These are phyloP conservation scores for Syndactyla subalaris DNA, from an alignment of 2,797 vertebrate species.

Conservation along the genomic window DNA sequence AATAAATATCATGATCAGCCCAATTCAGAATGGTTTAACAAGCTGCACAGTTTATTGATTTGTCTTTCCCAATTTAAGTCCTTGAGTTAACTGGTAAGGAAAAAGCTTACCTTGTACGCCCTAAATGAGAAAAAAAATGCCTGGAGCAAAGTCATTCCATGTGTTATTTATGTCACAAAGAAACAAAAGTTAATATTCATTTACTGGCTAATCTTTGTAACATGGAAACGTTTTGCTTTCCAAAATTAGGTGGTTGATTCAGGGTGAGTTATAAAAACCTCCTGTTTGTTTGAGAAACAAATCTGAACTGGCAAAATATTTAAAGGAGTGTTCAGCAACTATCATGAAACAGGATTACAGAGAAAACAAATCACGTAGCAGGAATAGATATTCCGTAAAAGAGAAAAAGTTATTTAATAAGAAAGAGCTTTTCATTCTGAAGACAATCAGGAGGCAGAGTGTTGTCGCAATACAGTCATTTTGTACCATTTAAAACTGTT, in stretches of 20 bases:
- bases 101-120: not conserved
- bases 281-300: slow-evolving; percentile 51
- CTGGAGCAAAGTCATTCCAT: not conserved
- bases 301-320: slow-evolving; percentile 48
- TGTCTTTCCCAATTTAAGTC: not conserved
- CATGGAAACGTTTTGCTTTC: slow-evolving; percentile 49
- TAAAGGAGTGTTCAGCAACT: slow-evolving; percentile 20
- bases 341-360: slow-evolving; percentile 25
- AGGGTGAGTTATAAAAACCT: slow-evolving; percentile 32
- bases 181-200: slow-evolving; percentile 34
- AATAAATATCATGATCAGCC: not conserved
- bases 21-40: not conserved
- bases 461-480: not conserved
- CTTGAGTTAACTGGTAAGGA: not conserved
- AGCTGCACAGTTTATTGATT: not conserved
- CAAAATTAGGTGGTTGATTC: slow-evolving; percentile 48
- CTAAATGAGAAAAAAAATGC: not conserved
- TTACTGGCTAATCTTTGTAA: slow-evolving; percentile 48
- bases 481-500: not conserved
- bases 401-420: not conserved
- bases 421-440: slow-evolving; percentile 7
- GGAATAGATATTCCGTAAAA: not conserved
- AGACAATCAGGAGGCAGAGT: not conserved
- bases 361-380: slow-evolving; percentile 8
- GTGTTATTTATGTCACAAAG: slow-evolving; percentile 42